Base-by-base conservation (phyloP, 2,113 vertebrate genomes). In the Syrmaticus mikado region DNA sequence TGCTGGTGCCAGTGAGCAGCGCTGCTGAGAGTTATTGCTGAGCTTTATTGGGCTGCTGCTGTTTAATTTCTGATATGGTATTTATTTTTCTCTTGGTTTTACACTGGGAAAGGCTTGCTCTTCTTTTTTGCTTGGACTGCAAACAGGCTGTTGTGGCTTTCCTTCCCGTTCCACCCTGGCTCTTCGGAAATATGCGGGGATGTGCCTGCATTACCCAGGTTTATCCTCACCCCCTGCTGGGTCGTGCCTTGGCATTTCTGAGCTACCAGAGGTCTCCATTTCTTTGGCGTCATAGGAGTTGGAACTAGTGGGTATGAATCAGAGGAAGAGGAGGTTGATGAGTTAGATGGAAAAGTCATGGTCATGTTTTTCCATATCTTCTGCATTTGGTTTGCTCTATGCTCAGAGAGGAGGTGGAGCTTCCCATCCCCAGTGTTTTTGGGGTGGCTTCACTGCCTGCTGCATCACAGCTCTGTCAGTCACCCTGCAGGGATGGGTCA, bases 41-140 rank as follows among this genome's bases (percentile, higher is more conserved):
- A 6, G 13, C 32, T 92, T 94, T 82, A 89, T 86, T 95, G 74
- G 32, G 62, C 58, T 60, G 72, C 86, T 43, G 28, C 32, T 38
- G 57, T 68, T 87, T 40, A 15, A 28, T 77, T 67, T 92, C 65
- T 74, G 91, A 28, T 55, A 64, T 3, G 2, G 13, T 58, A 40
- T 80, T 92, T 95, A 83, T 95, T 95, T 87, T 88, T 71, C 45
- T 24, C 87, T 91, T 53, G n/a, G 30, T 72, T 85, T 57, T 65
- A 34, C 45, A 24, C 16, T 3, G 5, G 71, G 36, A 68, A 52
- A 71, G 45, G 40, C 40, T 87, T 75, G 9, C 10, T 81, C 20
- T 43, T 66, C 18, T 11, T 70, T 58, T 58, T 79, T 53, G 25
- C 46, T 28, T 43, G 73, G 45, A 12, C 19, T 45, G 17, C 21